Conservation (phyloP, 2,113 vertebrate genomes). For the Sapayoa aenigma region DNA sequence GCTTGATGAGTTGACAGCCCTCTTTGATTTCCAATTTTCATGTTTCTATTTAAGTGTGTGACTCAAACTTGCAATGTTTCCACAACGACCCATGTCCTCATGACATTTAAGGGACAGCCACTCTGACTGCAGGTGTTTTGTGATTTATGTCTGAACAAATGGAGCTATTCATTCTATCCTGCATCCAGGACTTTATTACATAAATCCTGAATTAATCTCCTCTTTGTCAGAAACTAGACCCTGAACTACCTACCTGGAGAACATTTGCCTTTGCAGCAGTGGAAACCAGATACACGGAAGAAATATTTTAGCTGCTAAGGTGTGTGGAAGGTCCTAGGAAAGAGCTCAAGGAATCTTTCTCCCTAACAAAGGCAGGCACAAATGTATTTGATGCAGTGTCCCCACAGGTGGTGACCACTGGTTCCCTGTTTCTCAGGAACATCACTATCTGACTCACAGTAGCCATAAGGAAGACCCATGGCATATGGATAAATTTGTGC, state of each 20-base stretch:
- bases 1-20: not conserved
- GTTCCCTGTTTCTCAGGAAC: not conserved
- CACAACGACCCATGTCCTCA: not conserved
- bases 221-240: conserved; percentile 23
- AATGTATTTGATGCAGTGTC: not conserved
- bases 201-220: conserved; percentile 39
- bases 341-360: not conserved
- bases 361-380: not conserved
- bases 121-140: conserved; percentile 23
- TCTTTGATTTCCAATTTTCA: not conserved
- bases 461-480: not conserved
- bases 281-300: not conserved
- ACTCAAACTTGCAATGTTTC: conserved; percentile 21
- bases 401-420: not conserved
- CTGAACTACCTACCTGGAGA: not conserved
- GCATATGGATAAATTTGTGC: not conserved
- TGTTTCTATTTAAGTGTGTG: not conserved
- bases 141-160: conserved; percentile 44
- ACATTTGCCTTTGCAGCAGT: not conserved
- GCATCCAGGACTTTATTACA: conserved; percentile 1
- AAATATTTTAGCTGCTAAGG: not conserved
- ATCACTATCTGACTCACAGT: not conserved
- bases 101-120: conserved; percentile 38
- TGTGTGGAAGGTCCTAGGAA: not conserved
- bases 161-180: conserved; percentile 20